A percentile compares a stretch with the other conserved stretches of the same genome.
Evolutionary conservation across 2,888 invertebrate genomes (phyloP).

Genomic region (Hypomecis atomaria): DNA sequence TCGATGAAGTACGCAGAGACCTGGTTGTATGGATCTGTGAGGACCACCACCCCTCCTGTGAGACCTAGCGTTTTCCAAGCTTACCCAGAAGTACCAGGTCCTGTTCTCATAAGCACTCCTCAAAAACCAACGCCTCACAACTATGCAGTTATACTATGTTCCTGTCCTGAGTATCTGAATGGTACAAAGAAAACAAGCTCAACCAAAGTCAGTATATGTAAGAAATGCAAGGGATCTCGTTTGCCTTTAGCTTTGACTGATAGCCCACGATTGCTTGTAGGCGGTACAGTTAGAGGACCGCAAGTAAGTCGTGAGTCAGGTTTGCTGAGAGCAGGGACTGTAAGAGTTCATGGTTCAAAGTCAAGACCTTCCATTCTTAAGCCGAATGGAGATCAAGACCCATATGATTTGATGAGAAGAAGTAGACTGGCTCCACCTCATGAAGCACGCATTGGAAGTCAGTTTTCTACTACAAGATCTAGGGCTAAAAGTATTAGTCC

Average conservation of each 20-base stretch:
- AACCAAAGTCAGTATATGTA: slow-evolving; percentile 91
- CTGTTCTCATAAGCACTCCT: slow-evolving; percentile 81
- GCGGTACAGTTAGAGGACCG: slow-evolving; percentile 87
- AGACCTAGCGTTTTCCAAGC: slow-evolving; percentile 80
- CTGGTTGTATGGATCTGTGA: slow-evolving; percentile 93
- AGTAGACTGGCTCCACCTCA: slow-evolving; percentile 88
- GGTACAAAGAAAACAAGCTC: slow-evolving; percentile 90
- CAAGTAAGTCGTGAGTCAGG: slow-evolving; percentile 76
- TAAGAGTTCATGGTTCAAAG: slow-evolving; percentile 85
- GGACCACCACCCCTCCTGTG: slow-evolving; percentile 80
- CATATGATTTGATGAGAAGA: slow-evolving; percentile 93
- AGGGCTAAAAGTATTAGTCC: slow-evolving; percentile 85
- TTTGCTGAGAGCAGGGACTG: slow-evolving; percentile 85
- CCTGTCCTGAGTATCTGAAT: slow-evolving; percentile 91
- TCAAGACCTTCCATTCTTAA: slow-evolving; percentile 87
- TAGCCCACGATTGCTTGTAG: slow-evolving; percentile 75
- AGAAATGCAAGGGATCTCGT: slow-evolving; percentile 93
- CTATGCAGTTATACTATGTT: slow-evolving; percentile 90
- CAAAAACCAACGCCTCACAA: slow-evolving; percentile 86
- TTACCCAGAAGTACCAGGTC: slow-evolving; percentile 75
- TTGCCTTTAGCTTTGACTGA: slow-evolving; percentile 88
- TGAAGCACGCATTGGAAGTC: slow-evolving; percentile 82
- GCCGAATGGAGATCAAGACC: slow-evolving; percentile 86
- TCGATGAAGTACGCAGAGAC: slow-evolving; percentile 94
- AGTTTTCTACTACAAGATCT: slow-evolving; percentile 78